Percentiles rank a stretch among this genome's conserved stretches.
phyloP scores from a whole-genome alignment of 2,888 invertebrate genomes.

The Anticlea derivata region DNA sequence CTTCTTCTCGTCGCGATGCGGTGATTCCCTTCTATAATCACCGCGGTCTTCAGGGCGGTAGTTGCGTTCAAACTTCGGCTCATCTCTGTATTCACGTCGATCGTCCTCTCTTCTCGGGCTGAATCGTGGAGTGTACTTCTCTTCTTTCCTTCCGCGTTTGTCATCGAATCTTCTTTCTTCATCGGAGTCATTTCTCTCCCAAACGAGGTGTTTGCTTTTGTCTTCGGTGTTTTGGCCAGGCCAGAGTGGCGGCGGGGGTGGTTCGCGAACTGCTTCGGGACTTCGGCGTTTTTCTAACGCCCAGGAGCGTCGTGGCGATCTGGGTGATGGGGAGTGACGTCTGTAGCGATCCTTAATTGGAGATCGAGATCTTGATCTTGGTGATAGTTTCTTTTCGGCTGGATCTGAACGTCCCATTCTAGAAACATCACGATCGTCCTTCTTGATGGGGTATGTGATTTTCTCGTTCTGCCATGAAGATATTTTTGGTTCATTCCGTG shows the following conservation, averaged over 20 bases:
- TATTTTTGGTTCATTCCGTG: slow-evolving; percentile 40
- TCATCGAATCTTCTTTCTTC: slow-evolving; percentile 47
- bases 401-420: slow-evolving; percentile 38
- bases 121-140: slow-evolving; percentile 21
- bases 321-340: slow-evolving; percentile 64
- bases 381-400: slow-evolving; percentile 36
- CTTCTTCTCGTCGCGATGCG: slow-evolving; percentile 38
- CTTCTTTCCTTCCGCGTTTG: slow-evolving; percentile 28
- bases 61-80: slow-evolving; percentile 29
- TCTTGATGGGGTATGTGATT: slow-evolving; percentile 34
- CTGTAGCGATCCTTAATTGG: slow-evolving; percentile 61
- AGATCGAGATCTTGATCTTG: slow-evolving; percentile 63
- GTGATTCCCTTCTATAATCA: slow-evolving; percentile 35
- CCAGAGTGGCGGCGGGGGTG: slow-evolving; percentile 71
- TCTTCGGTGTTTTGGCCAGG: slow-evolving; percentile 52
- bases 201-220: slow-evolving; percentile 28
- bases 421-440: slow-evolving; percentile 41
- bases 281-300: slow-evolving; percentile 69
- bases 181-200: slow-evolving; percentile 27
- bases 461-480: slow-evolving; percentile 52
- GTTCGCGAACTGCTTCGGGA: slow-evolving; percentile 51
- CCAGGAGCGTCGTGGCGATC: slow-evolving; percentile 70
- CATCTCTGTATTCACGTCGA: slow-evolving; percentile 15
- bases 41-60: slow-evolving; percentile 24
- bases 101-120: slow-evolving; percentile 25